Conservation (phyloP, 2,888 invertebrate genomes). For the Thymelicus lineola region DNA sequence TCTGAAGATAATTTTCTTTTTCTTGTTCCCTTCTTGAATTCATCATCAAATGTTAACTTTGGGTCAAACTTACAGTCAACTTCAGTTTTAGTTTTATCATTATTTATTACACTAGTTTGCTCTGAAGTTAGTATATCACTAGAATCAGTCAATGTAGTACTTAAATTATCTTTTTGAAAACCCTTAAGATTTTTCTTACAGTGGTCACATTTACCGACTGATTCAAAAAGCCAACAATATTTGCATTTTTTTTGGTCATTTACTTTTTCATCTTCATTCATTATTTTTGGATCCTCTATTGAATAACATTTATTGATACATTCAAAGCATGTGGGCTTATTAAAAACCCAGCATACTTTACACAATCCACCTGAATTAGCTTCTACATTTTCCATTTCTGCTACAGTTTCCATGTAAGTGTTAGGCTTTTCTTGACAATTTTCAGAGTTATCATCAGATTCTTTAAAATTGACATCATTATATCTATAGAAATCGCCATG, state of each 20-base stretch:
- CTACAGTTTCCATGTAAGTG: background rate
- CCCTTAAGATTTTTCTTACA: constrained; percentile 50
- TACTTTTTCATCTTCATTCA: background rate
- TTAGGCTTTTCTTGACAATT: background rate
- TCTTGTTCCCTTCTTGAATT: constrained; percentile 2
- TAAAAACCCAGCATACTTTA: constrained; percentile 52
- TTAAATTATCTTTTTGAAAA: background rate
- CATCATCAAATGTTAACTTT: background rate
- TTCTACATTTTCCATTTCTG: background rate
- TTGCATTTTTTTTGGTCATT: constrained; percentile 48
- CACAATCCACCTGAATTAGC: constrained; percentile 35
- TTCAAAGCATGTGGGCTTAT: constrained; percentile 46
- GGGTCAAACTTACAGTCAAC: background rate
- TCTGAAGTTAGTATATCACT: background rate
- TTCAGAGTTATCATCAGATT: background rate
- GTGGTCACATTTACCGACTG: constrained; percentile 51
- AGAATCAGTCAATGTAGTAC: background rate
- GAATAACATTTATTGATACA: constrained; percentile 40
- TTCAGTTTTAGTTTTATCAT: background rate
- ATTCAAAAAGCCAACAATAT: constrained; percentile 59
- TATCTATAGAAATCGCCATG: background rate
- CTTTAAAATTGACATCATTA: background rate
- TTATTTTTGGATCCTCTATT: background rate
- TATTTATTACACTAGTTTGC: background rate
- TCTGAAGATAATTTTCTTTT: constrained; percentile 21